Percentiles rank a stretch among this genome's conserved stretches.
Evolutionary conservation across 1,140 invertebrate genomes (phyloP).

Genomic region (Parapsyche elsis): DNA sequence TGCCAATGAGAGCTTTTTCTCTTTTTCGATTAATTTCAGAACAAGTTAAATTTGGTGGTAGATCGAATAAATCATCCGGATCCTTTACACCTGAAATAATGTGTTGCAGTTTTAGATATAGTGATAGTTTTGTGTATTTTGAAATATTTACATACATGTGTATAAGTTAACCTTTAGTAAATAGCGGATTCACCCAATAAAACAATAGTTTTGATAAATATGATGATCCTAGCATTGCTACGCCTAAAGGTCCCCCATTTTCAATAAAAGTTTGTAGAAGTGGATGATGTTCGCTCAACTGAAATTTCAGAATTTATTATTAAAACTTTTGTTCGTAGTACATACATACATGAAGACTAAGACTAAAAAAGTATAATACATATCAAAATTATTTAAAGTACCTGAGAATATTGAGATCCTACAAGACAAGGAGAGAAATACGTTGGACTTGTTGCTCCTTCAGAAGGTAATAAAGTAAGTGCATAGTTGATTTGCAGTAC

Average conservation of each 20-base stretch:
- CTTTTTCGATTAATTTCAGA: conserved; percentile 70
- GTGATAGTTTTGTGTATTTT: not conserved
- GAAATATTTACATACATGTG: not conserved
- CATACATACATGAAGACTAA: conserved; percentile 51
- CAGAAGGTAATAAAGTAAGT: conserved; percentile 72
- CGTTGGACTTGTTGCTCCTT: conserved; percentile 63
- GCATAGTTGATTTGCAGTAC: conserved; percentile 71
- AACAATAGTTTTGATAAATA: conserved; percentile 83
- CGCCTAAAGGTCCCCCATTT: conserved; percentile 75
- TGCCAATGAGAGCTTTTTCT: conserved; percentile 66
- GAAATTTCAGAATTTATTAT: not conserved
- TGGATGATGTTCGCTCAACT: conserved; percentile 73
- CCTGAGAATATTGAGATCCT: conserved; percentile 68
- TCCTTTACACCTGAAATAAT: conserved; percentile 67
- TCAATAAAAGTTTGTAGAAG: conserved; percentile 64
- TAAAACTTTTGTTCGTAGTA: no score
- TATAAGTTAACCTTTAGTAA: conserved; percentile 76
- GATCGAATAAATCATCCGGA: conserved; percentile 86
- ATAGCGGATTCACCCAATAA: conserved; percentile 87
- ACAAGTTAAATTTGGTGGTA: conserved; percentile 79
- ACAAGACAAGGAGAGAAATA: conserved; percentile 66
- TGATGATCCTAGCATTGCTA: conserved; percentile 81
- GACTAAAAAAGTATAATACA: conserved; percentile 19
- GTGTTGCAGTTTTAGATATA: conserved; percentile 6
- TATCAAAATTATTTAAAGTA: conserved; percentile 59